phyloP scores from a whole-genome alignment of 2,888 invertebrate genomes.

The Lasioglossum figueresi region DNA sequence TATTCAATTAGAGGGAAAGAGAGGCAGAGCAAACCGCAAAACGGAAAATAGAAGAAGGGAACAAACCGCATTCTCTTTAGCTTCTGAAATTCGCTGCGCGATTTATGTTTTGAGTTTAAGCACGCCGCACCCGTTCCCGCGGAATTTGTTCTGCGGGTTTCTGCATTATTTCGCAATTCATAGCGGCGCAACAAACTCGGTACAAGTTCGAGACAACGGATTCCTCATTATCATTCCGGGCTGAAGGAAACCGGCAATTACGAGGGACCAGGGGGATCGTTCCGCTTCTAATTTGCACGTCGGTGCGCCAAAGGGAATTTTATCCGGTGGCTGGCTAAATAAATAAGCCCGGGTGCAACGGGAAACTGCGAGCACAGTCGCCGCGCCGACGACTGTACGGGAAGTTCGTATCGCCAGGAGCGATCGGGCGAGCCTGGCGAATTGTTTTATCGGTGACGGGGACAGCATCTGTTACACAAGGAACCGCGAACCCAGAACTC shows the following conservation, averaged over 20 bases:
- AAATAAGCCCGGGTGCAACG: neutral
- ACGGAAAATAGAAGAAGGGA: neutral
- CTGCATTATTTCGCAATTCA: neutral
- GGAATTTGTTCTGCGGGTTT: neutral
- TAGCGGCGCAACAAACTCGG: neutral
- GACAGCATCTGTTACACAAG: slow-evolving; percentile 1
- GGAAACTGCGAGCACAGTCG: neutral
- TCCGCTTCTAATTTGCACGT: neutral
- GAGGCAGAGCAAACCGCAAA: neutral
- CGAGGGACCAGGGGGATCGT: neutral
- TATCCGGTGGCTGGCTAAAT: neutral
- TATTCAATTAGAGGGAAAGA: neutral
- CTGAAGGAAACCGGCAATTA: slow-evolving; percentile 5
- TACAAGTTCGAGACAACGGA: neutral
- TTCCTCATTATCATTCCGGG: neutral
- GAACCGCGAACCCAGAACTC: neutral
- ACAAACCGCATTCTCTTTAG: neutral
- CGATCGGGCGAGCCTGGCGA: neutral
- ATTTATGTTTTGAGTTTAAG: neutral
- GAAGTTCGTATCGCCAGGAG: neutral
- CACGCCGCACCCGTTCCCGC: neutral
- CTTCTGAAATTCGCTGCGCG: neutral
- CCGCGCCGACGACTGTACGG: neutral
- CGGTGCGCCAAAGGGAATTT: neutral
- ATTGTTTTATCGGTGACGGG: neutral